Conservation (phyloP, 2,888 invertebrate species). For the Cryptophagus acutangulus region DNA sequence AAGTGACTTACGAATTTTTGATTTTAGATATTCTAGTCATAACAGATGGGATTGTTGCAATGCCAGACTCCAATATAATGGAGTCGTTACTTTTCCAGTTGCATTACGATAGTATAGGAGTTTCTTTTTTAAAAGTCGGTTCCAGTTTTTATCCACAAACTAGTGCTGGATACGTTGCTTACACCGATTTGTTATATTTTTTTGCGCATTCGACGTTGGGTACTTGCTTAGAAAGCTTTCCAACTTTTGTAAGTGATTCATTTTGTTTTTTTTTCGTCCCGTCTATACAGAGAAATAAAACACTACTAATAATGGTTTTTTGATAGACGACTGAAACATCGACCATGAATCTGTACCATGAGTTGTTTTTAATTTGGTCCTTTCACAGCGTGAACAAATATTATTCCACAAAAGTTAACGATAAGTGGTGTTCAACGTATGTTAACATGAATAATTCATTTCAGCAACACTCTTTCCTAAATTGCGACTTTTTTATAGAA, state of each 20-base stretch:
- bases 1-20: conserved; percentile 18
- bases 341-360: conserved; percentile 43
- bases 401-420: conserved; percentile 30
- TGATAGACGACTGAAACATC: conserved; percentile 38
- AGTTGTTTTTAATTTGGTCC: conserved; percentile 38
- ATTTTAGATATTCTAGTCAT: conserved; percentile 65
- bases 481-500: conserved; percentile 50
- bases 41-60: conserved; percentile 69
- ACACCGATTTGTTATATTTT: conserved; percentile 69
- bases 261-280: not conserved
- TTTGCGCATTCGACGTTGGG: conserved; percentile 72
- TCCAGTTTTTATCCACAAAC: conserved; percentile 61
- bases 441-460: conserved; percentile 18
- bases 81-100: conserved; percentile 69
- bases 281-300: not conserved
- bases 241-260: conserved; percentile 46
- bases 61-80: conserved; percentile 67
- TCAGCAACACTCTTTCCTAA: conserved; percentile 12
- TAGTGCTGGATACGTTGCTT: conserved; percentile 65
- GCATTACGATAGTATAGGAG: conserved; percentile 66
- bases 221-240: conserved; percentile 57
- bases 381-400: conserved; percentile 34
- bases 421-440: conserved; percentile 33
- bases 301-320: conserved; percentile 19
- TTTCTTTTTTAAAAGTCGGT: conserved; percentile 71